Evolutionary conservation across 2,113 vertebrate species (phyloP).

Genomic region (Hippocampus zosterae): DNA sequence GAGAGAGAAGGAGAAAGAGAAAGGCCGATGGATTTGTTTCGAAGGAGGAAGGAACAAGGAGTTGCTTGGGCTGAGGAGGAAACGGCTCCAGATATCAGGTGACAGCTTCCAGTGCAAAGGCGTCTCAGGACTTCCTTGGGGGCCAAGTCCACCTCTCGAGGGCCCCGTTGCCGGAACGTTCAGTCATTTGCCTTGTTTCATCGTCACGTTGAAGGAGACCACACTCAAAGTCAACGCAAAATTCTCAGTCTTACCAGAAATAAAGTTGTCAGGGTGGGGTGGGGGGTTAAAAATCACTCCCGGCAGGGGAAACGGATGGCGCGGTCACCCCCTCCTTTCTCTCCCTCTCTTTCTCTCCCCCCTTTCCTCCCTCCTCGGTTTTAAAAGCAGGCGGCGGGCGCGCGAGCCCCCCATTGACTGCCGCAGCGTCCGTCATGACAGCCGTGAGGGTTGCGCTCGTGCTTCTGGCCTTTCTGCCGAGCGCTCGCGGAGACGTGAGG

Average conservation of each 20-base stretch:
- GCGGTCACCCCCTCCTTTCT: background rate
- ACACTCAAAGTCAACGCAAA: no score
- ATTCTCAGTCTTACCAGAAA: no score
- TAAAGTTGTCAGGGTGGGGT: no score
- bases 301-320: background rate
- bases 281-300: no score
- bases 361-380: background rate
- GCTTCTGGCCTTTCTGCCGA: background rate
- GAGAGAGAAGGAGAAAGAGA: no score
- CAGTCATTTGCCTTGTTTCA: no score
- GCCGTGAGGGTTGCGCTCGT: background rate
- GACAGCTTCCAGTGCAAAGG: background rate
- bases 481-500: slow-evolving; percentile 2
- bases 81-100: background rate
- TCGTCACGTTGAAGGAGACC: no score
- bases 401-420: background rate
- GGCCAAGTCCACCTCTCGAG: background rate
- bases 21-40: background rate
- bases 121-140: background rate
- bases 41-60: background rate
- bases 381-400: background rate
- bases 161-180: no score
- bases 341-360: background rate
- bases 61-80: background rate
- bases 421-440: background rate